Conservation (phyloP, 2,113 vertebrate species). For the Vombatus ursinus region DNA sequence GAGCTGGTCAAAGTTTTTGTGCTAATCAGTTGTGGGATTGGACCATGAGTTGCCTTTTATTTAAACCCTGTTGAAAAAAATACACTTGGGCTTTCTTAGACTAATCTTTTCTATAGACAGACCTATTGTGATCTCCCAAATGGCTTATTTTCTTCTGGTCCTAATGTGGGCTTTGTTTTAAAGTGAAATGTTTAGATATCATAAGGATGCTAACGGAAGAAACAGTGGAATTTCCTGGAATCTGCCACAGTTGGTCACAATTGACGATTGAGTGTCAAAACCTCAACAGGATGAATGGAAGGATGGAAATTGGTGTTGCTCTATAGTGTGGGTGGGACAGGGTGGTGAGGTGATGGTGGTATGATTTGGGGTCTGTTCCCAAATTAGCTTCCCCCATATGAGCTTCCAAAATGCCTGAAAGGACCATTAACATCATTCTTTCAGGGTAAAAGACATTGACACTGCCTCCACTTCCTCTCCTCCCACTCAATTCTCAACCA, state of each 20-base stretch:
- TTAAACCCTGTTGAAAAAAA: not conserved
- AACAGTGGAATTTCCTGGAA: not conserved
- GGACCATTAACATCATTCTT: not conserved
- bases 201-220: not conserved
- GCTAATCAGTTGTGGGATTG: not conserved
- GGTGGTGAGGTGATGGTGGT: not conserved
- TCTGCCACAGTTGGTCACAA: not conserved
- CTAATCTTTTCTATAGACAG: not conserved
- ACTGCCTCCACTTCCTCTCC: not conserved
- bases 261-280: not conserved
- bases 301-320: not conserved
- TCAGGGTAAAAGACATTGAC: not conserved
- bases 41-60: not conserved
- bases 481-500: not conserved
- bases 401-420: not conserved
- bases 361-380: not conserved
- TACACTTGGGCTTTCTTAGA: not conserved
- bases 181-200: not conserved
- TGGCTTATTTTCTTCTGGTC: not conserved
- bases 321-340: not conserved
- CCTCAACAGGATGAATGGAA: not conserved
- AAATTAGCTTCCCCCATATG: not conserved
- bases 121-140: not conserved
- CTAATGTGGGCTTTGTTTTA: not conserved
- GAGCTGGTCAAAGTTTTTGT: not conserved